These are phyloP conservation scores for Leptoclinus maculatus DNA, from an alignment of 2,797 vertebrate species.

Conservation along the genomic window DNA sequence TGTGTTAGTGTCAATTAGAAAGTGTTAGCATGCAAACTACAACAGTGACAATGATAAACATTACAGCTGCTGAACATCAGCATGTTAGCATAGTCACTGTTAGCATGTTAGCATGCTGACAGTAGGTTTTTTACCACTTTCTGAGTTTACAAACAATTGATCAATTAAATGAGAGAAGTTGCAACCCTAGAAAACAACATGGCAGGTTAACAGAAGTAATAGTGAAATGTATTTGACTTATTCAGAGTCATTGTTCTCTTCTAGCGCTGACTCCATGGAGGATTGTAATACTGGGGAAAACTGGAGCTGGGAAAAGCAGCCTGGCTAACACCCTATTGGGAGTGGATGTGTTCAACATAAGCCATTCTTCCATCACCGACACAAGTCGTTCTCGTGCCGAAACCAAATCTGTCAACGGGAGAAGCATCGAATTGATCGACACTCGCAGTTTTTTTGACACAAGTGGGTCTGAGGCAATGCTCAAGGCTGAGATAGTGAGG, in stretches of 20 bases:
- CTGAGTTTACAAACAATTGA: neutral
- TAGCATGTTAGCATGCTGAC: no score
- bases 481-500: neutral
- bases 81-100: no score
- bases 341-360: neutral
- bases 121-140: neutral
- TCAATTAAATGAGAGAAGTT: no score
- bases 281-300: slow-evolving; percentile 62
- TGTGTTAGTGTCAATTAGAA: neutral
- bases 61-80: no score
- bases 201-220: neutral
- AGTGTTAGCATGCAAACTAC: neutral
- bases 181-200: neutral
- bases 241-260: neutral
- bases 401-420: slow-evolving; percentile 5
- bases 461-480: rapidly evolving
- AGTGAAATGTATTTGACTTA: neutral
- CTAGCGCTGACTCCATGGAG: slow-evolving; percentile 6
- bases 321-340: slow-evolving; percentile 50
- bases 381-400: neutral
- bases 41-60: neutral
- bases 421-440: slow-evolving; percentile 21
- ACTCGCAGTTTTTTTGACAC: neutral
- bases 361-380: neutral
- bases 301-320: slow-evolving; percentile 60